Percentiles rank a stretch among this genome's conserved stretches.
phyloP scores from a whole-genome alignment of 1,140 invertebrate species.

The Mylabris phalerata region DNA sequence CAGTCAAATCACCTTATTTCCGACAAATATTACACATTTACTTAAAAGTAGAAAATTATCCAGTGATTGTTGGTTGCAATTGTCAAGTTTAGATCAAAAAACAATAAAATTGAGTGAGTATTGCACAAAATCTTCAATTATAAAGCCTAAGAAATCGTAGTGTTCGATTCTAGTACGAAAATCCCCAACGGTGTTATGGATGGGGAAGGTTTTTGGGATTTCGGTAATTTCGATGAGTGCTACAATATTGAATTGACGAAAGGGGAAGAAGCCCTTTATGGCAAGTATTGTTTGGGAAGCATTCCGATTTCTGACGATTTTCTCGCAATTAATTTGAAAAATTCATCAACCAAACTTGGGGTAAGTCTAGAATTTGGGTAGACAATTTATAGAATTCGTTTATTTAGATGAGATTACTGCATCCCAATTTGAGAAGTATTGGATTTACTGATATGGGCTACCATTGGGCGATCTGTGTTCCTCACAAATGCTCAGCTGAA shows the following conservation, averaged over 20 bases:
- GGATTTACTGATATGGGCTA: background rate
- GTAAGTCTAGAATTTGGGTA: no score
- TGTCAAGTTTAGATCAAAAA: no score
- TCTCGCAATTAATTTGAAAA: background rate
- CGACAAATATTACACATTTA: no score
- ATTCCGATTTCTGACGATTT: background rate
- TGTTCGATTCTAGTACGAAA: slow-evolving; percentile 1
- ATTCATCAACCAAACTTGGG: background rate
- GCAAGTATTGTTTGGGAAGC: slow-evolving; percentile 1
- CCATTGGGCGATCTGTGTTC: slow-evolving; percentile 2
- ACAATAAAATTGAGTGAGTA: no score
- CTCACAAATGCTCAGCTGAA: background rate
- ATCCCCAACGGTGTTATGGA: background rate
- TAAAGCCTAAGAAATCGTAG: background rate
- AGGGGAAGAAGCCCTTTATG: background rate
- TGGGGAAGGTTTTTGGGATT: background rate
- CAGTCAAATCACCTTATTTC: no score
- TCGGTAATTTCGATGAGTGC: slow-evolving; percentile 1
- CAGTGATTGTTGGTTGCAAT: no score
- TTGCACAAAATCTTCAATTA: no score
- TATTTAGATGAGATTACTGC: no score
- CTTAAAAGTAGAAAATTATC: no score
- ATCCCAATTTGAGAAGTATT: background rate
- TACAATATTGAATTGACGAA: background rate
- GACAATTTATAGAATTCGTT: no score